phyloP scores from a whole-genome alignment of 1,140 invertebrate genomes.

The Bombus waltoni region DNA sequence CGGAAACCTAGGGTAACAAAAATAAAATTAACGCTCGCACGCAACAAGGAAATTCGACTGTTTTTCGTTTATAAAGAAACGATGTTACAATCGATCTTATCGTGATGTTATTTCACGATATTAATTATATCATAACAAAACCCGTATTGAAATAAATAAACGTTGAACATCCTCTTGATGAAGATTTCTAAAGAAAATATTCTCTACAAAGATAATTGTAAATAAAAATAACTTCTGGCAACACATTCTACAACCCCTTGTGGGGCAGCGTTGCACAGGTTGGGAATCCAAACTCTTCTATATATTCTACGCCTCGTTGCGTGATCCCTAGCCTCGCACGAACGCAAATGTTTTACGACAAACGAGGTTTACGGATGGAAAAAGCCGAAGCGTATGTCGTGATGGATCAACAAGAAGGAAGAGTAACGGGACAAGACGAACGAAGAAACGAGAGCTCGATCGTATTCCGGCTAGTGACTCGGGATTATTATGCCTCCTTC shows the following conservation, averaged over 20 bases:
- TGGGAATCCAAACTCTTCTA: neutral
- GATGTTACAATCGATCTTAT: neutral
- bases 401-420: neutral
- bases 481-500: constrained; percentile 60
- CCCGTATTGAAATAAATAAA: too few relatives aligned
- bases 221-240: neutral
- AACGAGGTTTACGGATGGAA: constrained; percentile 60
- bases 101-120: neutral
- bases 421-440: neutral
- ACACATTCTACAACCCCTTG: neutral
- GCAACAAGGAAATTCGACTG: too few relatives aligned
- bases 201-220: too few relatives aligned
- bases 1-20: too few relatives aligned
- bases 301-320: neutral
- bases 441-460: constrained; percentile 14
- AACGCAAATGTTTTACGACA: constrained; percentile 64
- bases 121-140: too few relatives aligned
- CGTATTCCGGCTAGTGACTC: constrained; percentile 14
- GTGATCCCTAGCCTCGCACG: neutral
- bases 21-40: too few relatives aligned
- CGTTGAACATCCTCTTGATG: neutral
- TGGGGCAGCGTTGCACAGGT: neutral
- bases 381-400: constrained; percentile 23
- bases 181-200: neutral
- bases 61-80: neutral